Percentiles rank a stretch among this genome's conserved stretches.
phyloP scores from a whole-genome alignment of 2,888 invertebrate species.

The Lochmaea crataegi region DNA sequence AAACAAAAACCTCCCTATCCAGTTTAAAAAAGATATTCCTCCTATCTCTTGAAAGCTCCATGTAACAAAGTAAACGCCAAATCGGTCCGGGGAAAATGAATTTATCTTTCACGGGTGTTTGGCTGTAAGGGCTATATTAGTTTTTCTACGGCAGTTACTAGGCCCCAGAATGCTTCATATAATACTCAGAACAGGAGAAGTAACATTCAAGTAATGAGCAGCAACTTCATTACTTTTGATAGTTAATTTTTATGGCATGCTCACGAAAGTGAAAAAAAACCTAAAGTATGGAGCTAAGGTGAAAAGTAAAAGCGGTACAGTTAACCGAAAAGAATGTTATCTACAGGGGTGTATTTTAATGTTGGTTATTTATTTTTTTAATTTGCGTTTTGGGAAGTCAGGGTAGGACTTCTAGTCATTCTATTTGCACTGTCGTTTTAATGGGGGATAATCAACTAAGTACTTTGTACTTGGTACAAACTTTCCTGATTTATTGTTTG shows the following conservation, averaged over 20 bases:
- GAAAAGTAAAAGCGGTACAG: not conserved
- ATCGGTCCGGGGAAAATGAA: slow-evolving; percentile 40
- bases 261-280: slow-evolving; percentile 4
- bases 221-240: slow-evolving; percentile 36
- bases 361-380: not conserved
- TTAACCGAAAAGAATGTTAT: not conserved
- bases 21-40: slow-evolving; percentile 8
- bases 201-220: slow-evolving; percentile 31
- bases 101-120: slow-evolving; percentile 45
- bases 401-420: no score
- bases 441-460: no score
- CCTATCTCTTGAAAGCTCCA: slow-evolving; percentile 14
- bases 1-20: not conserved
- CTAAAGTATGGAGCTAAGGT: not conserved
- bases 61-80: slow-evolving; percentile 28
- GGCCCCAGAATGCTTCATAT: slow-evolving; percentile 35
- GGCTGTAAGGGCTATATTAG: slow-evolving; percentile 45
- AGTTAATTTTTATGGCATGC: slow-evolving; percentile 36
- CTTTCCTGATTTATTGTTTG: no score
- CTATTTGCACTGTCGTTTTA: no score
- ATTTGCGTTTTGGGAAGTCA: not conserved
- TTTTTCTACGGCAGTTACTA: slow-evolving; percentile 36
- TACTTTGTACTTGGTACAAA: no score
- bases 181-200: slow-evolving; percentile 28
- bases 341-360: not conserved